Conservation (phyloP, 2,888 invertebrate species). For the Eupithecia dodoneata region DNA sequence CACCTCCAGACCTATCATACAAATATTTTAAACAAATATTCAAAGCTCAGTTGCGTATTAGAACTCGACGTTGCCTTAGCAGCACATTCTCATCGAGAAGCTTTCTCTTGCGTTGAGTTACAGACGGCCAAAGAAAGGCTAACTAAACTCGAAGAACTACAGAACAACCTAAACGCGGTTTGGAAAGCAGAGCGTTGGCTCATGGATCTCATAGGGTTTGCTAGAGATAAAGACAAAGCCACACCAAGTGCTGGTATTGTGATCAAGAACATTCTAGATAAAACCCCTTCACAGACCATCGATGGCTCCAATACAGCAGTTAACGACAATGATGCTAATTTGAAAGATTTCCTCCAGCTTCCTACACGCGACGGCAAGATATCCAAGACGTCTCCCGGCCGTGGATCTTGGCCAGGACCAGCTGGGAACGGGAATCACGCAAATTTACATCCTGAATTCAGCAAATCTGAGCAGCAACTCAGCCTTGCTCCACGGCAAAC, state of each 20-base stretch:
- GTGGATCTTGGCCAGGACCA: slow-evolving; percentile 95
- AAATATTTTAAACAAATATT: slow-evolving; percentile 95
- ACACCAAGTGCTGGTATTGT: slow-evolving; percentile 77
- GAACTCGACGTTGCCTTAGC: slow-evolving; percentile 96
- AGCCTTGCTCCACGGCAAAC: slow-evolving; percentile 81
- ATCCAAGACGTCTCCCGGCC: slow-evolving; percentile 89
- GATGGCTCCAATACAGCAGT: slow-evolving; percentile 69
- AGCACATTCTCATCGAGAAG: slow-evolving; percentile 96
- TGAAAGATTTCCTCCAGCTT: slow-evolving; percentile 85
- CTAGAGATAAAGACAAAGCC: slow-evolving; percentile 88
- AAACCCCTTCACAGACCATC: slow-evolving; percentile 59
- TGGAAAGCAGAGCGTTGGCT: slow-evolving; percentile 99
- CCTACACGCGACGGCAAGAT: slow-evolving; percentile 90
- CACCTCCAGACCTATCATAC: slow-evolving; percentile 97
- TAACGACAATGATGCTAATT: slow-evolving; percentile 74
- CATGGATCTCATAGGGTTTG: slow-evolving; percentile 97
- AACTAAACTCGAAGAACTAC: slow-evolving; percentile 91
- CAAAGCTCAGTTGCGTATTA: slow-evolving; percentile 95
- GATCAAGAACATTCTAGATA: slow-evolving; percentile 74
- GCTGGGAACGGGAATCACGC: slow-evolving; percentile 83
- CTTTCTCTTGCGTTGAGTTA: slow-evolving; percentile 95
- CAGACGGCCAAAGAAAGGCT: slow-evolving; percentile 94
- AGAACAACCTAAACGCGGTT: slow-evolving; percentile 92
- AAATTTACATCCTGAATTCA: slow-evolving; percentile 88
- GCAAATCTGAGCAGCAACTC: slow-evolving; percentile 92